Evolutionary conservation across 2,797 vertebrate species (phyloP), one percentile per base, ranked within the genome.

Genomic region (Micromesistius poutassou): DNA sequence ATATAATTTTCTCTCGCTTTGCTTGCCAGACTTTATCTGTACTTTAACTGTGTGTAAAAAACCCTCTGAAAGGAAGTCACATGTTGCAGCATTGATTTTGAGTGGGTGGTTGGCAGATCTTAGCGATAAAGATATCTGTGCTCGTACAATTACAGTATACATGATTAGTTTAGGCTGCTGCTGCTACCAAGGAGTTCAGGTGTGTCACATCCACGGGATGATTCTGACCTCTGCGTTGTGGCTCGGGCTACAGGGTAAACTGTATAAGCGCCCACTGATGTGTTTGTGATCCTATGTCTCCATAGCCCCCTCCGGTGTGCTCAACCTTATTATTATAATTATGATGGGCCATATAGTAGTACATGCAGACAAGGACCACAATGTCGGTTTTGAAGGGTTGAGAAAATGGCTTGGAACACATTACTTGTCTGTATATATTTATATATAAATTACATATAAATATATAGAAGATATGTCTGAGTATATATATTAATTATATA

Each of bases 61-160:
- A 25, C 25, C 25, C 62, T 68, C n/a, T 68, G n/a, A 68, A 68
- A 68, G 62, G 62, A 68, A 68, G n/a, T 68, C 62, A 68, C 28
- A 28, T n/a, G 62, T 68, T 28, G n/a, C 9, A 28, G 62, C 62
- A 68, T 68, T 68, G 62, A 68, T 68, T 68, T 68, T 28, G 62
- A 68, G 62, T 68, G 62, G 62, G n/a, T 13, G 62, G 25, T 10
- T 68, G 25, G 62, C 62, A 68, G 62, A 62, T 50, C 46, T 62
- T 62, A 62, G 22, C 19, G 19, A 68, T 68, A 28, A 68, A 68
- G 62, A 9, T 68, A 62, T 68, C 62, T 28, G 25, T 4, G 7
- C 62, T 13, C 25, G 1, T 68, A 68, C 9, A 68, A 68, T 68
- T 68, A 68, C 62, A 28, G n/a, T 68, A 68, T 28, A 28, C 28